Conservation (phyloP, 2,113 vertebrate genomes). For the Oreotrochilus melanogaster region DNA sequence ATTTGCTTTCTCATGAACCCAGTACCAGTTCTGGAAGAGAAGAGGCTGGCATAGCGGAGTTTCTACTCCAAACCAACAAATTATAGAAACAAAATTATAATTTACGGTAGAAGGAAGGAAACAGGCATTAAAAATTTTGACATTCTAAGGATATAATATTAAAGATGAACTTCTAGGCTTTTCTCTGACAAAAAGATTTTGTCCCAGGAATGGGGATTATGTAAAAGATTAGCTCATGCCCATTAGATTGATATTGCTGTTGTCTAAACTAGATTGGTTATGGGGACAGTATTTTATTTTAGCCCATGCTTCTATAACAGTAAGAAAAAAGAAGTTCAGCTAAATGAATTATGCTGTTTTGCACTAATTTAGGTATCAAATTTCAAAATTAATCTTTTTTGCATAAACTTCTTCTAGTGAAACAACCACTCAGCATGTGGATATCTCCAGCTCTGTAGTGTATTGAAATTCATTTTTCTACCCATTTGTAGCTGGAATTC, state of each 20-base stretch:
- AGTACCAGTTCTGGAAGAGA: neutral
- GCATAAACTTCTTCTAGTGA: neutral
- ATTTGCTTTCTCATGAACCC: neutral
- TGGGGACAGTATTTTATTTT: neutral
- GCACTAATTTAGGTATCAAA: neutral
- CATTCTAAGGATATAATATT: neutral
- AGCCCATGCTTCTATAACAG: neutral
- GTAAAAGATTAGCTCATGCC: neutral
- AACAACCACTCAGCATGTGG: accelerated
- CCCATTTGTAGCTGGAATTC: neutral
- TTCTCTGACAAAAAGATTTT: neutral
- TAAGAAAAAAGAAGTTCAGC: neutral
- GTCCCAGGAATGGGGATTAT: neutral
- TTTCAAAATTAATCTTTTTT: neutral
- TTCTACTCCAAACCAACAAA: neutral
- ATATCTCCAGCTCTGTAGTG: neutral
- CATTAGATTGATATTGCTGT: neutral
- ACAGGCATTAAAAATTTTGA: neutral
- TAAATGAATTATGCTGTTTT: neutral
- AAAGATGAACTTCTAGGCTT: neutral
- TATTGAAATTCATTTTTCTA: neutral
- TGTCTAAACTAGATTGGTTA: neutral
- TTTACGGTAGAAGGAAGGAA: neutral
- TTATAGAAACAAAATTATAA: neutral
- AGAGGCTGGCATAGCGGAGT: neutral